A percentile compares a stretch with the other conserved stretches of the same genome.
Evolutionary conservation across 2,113 vertebrate species (phyloP).

Genomic region (Emydocephalus ijimae): DNA sequence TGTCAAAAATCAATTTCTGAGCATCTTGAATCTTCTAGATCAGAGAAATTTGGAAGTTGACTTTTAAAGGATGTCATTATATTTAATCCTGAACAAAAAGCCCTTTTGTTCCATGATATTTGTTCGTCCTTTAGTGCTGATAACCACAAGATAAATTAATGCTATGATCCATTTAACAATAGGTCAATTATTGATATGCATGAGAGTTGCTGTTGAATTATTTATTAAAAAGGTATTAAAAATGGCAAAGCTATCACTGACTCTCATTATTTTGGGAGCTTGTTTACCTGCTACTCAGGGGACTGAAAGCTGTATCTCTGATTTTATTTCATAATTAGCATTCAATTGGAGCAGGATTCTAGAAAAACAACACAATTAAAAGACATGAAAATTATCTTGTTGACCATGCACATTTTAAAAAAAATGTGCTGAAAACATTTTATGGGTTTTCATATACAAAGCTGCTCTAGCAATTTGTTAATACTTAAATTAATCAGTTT

Average conservation of each 20-base stretch:
- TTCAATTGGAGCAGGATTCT: neutral
- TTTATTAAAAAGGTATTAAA: slow-evolving; percentile 53
- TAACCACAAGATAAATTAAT: slow-evolving; percentile 36
- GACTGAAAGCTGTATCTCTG: neutral
- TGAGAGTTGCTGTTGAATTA: slow-evolving; percentile 47
- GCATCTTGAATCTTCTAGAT: slow-evolving; percentile 5
- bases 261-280: slow-evolving; percentile 27
- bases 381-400: neutral
- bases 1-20: neutral
- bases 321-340: slow-evolving; percentile 36
- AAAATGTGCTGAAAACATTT: neutral
- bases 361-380: slow-evolving; percentile 27
- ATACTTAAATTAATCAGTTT: neutral
- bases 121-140: slow-evolving; percentile 7
- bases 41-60: slow-evolving; percentile 1
- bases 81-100: neutral
- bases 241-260: slow-evolving; percentile 37
- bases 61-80: neutral
- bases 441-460: slow-evolving; percentile 14
- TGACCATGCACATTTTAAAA: neutral
- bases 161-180: slow-evolving; percentile 42
- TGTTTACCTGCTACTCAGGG: slow-evolving; percentile 15
- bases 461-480: neutral
- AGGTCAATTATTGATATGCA: slow-evolving; percentile 44
- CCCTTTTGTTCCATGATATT: slow-evolving; percentile 9